These are phyloP conservation scores for Limosa lapponica DNA, from an alignment of 2,797 vertebrate genomes.

Conservation along the genomic window DNA sequence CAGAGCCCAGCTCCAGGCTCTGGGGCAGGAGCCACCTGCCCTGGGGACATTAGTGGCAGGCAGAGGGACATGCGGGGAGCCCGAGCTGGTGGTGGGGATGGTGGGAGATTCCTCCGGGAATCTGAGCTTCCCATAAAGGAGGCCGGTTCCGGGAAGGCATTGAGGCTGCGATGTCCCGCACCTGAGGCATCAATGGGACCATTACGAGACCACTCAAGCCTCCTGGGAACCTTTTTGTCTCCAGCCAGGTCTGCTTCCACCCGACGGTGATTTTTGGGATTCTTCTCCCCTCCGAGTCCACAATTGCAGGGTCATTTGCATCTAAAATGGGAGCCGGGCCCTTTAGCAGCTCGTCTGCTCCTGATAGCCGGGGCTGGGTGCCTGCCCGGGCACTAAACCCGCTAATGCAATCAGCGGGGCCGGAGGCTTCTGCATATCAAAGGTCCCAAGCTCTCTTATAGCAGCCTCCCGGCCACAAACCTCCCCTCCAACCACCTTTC, in stretches of 20 bases:
- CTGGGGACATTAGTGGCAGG: constrained; percentile 18
- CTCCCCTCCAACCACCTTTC: background rate
- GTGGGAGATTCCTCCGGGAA: constrained; percentile 19
- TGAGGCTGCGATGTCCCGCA: background rate
- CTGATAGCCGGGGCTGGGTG: constrained; percentile 26
- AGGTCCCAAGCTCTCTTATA: background rate
- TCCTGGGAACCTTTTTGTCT: constrained; percentile 22
- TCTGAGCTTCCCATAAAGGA: background rate
- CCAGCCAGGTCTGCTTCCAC: constrained; percentile 23
- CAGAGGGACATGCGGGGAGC: background rate
- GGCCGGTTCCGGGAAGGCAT: constrained; percentile 35
- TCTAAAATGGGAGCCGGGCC: constrained; percentile 30
- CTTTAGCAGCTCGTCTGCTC: constrained; percentile 37
- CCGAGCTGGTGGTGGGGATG: background rate
- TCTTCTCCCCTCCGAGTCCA: constrained; percentile 36
- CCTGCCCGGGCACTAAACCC: constrained; percentile 13
- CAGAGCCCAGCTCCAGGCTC: background rate
- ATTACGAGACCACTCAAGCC: constrained; percentile 17
- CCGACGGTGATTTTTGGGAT: background rate
- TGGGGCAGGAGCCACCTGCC: background rate
- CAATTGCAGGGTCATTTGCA: constrained; percentile 61
- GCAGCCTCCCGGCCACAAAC: background rate
- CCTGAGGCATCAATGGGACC: constrained; percentile 18
- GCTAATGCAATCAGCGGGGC: constrained; percentile 50
- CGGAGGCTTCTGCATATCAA: constrained; percentile 47